Conservation (phyloP, 2,888 invertebrate genomes). For the Calliscelio sp. region DNA sequence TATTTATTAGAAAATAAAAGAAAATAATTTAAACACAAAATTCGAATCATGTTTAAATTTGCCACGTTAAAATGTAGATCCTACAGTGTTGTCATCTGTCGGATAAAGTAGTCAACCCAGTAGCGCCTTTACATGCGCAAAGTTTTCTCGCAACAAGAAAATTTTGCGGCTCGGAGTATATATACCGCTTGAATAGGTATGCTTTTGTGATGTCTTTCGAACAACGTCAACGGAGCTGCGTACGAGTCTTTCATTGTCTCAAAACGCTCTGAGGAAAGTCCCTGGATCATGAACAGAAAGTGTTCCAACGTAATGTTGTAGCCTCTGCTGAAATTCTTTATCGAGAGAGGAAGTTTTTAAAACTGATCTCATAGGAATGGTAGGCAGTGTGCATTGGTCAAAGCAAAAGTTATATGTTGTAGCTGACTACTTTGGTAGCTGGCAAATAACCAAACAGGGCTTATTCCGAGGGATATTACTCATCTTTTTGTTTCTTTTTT, state of each 20-base stretch:
- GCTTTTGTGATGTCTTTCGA: constrained; percentile 49
- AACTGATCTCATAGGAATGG: constrained; percentile 79
- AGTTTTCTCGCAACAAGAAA: constrained; percentile 38
- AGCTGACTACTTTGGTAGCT: not conserved
- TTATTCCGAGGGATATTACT: constrained; percentile 79
- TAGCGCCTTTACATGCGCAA: constrained; percentile 12
- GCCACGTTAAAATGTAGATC: too few relatives aligned
- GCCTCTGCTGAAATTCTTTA: constrained; percentile 81
- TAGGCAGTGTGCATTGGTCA: constrained; percentile 82
- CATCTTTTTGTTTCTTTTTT: constrained; percentile 54
- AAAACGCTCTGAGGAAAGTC: constrained; percentile 87
- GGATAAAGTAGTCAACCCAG: too few relatives aligned
- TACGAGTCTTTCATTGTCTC: constrained; percentile 79
- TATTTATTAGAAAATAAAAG: too few relatives aligned
- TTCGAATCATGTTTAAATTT: too few relatives aligned
- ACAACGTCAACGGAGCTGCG: constrained; percentile 57
- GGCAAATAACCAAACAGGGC: constrained; percentile 81
- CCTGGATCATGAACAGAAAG: constrained; percentile 87
- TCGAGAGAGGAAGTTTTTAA: constrained; percentile 61
- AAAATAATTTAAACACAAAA: too few relatives aligned
- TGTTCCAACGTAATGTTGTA: constrained; percentile 85
- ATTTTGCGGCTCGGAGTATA: constrained; percentile 27
- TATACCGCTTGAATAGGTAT: not conserved
- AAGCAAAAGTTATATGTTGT: constrained; percentile 78
- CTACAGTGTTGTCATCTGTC: too few relatives aligned